Evolutionary conservation across 1,140 invertebrate species (phyloP).

Genomic region (Hylyphantes graminicola): DNA sequence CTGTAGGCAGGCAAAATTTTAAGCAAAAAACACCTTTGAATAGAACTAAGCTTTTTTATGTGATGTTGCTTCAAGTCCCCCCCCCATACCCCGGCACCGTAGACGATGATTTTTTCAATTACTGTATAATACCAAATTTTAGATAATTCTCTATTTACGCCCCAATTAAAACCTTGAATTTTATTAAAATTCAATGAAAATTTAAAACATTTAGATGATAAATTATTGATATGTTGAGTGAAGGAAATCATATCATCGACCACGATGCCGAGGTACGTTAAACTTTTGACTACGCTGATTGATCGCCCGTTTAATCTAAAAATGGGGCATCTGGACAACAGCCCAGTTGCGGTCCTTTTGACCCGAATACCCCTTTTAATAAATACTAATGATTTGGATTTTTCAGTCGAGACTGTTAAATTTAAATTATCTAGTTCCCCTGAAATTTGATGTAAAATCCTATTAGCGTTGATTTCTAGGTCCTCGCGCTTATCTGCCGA

Average conservation of each 20-base stretch:
- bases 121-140: neutral
- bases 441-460: neutral
- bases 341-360: neutral
- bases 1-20: neutral
- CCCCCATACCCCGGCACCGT: neutral
- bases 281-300: neutral
- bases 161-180: neutral
- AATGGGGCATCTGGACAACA: neutral
- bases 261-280: neutral
- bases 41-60: neutral
- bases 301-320: neutral
- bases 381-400: neutral
- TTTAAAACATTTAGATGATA: neutral
- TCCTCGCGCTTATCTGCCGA: too few species aligned
- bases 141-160: neutral
- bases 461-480: too few species aligned
- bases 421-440: neutral
- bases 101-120: neutral
- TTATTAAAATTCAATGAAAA: neutral
- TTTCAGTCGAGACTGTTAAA: neutral
- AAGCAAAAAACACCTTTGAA: neutral
- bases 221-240: neutral
- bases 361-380: neutral
- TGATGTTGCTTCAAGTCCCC: neutral
- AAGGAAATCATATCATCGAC: neutral